These are phyloP conservation scores for Eidolon helvum DNA, from an alignment of 2,113 vertebrate species.

Conservation along the genomic window DNA sequence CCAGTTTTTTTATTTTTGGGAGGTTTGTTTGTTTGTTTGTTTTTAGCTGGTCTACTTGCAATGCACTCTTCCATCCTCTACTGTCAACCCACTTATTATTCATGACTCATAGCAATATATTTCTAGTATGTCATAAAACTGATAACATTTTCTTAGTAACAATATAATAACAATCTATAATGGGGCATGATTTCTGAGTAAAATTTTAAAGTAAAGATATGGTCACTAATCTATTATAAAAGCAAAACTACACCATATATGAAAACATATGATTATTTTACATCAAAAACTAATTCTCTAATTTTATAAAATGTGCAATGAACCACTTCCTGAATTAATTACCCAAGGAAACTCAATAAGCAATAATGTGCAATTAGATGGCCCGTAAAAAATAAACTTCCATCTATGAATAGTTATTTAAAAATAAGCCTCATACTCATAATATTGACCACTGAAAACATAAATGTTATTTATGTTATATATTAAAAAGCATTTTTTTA, in stretches of 20 bases:
- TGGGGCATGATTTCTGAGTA: not conserved
- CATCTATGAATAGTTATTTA: not conserved
- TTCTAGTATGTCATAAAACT: not conserved
- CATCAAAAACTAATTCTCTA: not conserved
- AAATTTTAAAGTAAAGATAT: not conserved
- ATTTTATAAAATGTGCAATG: not conserved
- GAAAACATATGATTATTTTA: not conserved
- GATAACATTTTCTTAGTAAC: not conserved
- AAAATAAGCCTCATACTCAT: not conserved
- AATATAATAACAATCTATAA: not conserved
- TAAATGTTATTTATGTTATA: not conserved
- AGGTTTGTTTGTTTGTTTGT: not conserved
- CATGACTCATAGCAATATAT: not conserved
- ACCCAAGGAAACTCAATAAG: not conserved
- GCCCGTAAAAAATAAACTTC: not conserved
- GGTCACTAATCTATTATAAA: not conserved
- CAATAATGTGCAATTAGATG: not conserved
- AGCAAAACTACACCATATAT: not conserved
- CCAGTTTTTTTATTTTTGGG: not conserved
- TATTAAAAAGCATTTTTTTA: not conserved
- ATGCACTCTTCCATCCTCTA: not conserved
- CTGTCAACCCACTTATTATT: not conserved
- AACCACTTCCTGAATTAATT: not conserved
- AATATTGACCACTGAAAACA: not conserved
- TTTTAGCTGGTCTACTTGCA: not conserved